These are phyloP conservation scores for Coregonus ussuriensis DNA, from an alignment of 2,797 vertebrate species.

Conservation along the genomic window DNA sequence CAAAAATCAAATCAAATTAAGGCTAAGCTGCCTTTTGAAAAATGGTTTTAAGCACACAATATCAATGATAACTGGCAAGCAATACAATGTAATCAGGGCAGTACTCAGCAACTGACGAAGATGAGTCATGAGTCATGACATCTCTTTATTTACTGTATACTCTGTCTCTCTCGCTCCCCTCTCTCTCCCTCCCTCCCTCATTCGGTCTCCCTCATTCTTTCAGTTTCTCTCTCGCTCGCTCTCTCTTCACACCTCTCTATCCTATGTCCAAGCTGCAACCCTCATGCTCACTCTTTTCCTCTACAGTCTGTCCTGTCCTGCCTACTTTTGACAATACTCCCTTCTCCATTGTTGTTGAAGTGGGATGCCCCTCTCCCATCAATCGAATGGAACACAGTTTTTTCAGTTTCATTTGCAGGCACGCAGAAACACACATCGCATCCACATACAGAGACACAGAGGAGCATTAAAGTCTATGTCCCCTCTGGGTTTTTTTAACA, in stretches of 20 bases:
- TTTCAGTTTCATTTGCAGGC: constrained; percentile 53
- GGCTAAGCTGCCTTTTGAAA: constrained; percentile 29
- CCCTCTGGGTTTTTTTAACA: not conserved
- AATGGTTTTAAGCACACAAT: constrained; percentile 46
- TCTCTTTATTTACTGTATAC: constrained; percentile 52
- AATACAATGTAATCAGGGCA: not conserved
- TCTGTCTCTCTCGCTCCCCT: constrained; percentile 19
- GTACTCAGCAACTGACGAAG: constrained; percentile 27
- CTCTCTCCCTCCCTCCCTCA: constrained; percentile 23
- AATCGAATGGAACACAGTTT: constrained; percentile 12
- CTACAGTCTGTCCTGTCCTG: not conserved
- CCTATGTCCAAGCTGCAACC: not conserved
- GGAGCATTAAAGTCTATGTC: constrained; percentile 36
- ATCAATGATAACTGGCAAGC: constrained; percentile 34
- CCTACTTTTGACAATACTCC: not conserved
- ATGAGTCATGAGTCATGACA: constrained; percentile 46
- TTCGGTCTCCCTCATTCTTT: no score
- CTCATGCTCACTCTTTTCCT: not conserved
- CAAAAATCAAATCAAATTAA: constrained; percentile 23
- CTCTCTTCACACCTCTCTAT: not conserved
- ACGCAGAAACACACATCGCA: constrained; percentile 39
- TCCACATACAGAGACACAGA: constrained; percentile 36
- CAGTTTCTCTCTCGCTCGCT: no score
- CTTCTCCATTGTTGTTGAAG: not conserved
- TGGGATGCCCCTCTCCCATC: not conserved